phyloP scores from a whole-genome alignment of 2,113 vertebrate species.

The Percina caprodes region DNA sequence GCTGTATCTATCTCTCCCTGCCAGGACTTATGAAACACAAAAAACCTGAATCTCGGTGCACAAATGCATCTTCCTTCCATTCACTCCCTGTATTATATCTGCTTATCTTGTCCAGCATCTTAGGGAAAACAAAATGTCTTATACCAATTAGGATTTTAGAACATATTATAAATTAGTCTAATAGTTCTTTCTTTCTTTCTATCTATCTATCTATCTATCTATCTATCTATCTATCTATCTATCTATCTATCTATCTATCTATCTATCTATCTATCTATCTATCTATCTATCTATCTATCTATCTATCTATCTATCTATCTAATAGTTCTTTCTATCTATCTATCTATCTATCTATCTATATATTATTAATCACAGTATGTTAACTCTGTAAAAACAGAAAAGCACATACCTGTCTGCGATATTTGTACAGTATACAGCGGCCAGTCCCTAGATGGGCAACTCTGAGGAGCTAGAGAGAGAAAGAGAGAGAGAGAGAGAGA shows the following conservation, averaged over 20 bases:
- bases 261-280: too few species aligned
- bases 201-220: too few species aligned
- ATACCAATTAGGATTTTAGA: background rate
- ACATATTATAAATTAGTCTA: background rate
- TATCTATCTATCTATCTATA: too few species aligned
- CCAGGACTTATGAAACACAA: background rate
- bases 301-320: too few species aligned
- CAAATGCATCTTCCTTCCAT: background rate
- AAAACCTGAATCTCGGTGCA: background rate
- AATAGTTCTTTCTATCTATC: too few species aligned
- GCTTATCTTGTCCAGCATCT: background rate
- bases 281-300: too few species aligned
- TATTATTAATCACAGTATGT: too few species aligned
- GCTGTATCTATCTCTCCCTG: background rate
- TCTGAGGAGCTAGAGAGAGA: slow-evolving; percentile 87
- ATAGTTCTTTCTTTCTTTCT: too few species aligned
- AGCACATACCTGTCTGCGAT: slow-evolving; percentile 83
- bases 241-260: too few species aligned
- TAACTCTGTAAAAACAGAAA: background rate
- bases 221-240: too few species aligned
- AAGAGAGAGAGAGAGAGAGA: slow-evolving; percentile 1
- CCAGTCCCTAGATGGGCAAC: slow-evolving; percentile 96
- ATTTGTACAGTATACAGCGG: slow-evolving; percentile 94
- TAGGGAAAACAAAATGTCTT: background rate
- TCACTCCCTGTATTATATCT: background rate